These are phyloP conservation scores for Oligia latruncula DNA, from an alignment of 2,888 invertebrate genomes.

Conservation along the genomic window DNA sequence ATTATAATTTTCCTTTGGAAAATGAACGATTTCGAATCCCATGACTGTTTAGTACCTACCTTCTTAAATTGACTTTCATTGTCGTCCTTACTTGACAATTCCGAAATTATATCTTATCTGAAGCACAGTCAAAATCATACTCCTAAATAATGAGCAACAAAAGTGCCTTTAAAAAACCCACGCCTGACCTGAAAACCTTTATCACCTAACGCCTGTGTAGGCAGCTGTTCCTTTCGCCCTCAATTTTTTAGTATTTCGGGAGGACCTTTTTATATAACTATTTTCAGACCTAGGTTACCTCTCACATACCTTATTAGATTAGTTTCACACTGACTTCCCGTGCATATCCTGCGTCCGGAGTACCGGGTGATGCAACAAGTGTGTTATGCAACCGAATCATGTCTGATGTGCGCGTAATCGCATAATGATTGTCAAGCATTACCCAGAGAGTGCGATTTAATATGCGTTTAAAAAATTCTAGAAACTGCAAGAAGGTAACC, in stretches of 20 bases:
- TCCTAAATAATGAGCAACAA: neutral
- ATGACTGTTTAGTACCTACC: neutral
- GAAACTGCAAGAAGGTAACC: neutral
- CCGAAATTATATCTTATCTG: too few relatives aligned
- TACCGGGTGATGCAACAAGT: constrained; percentile 44
- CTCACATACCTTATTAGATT: neutral
- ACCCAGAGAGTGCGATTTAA: neutral
- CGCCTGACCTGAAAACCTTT: constrained; percentile 21
- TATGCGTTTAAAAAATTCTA: neutral
- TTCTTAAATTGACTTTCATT: neutral
- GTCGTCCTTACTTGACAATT: neutral
- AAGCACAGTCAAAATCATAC: neutral
- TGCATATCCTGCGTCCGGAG: neutral
- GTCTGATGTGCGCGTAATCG: constrained; percentile 8
- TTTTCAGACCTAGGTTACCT: constrained; percentile 5
- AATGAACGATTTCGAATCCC: neutral
- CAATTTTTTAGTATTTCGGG: constrained; percentile 2
- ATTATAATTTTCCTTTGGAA: neutral
- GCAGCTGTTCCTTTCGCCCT: constrained; percentile 14
- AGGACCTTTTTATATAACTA: constrained; percentile 4
- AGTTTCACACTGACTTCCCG: neutral
- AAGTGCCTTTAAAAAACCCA: neutral
- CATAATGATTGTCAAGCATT: constrained; percentile 8
- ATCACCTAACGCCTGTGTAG: constrained; percentile 10
- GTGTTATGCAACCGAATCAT: constrained; percentile 17